Evolutionary conservation across 2,888 invertebrate species (phyloP).

Genomic region (Pyrgus malvae): DNA sequence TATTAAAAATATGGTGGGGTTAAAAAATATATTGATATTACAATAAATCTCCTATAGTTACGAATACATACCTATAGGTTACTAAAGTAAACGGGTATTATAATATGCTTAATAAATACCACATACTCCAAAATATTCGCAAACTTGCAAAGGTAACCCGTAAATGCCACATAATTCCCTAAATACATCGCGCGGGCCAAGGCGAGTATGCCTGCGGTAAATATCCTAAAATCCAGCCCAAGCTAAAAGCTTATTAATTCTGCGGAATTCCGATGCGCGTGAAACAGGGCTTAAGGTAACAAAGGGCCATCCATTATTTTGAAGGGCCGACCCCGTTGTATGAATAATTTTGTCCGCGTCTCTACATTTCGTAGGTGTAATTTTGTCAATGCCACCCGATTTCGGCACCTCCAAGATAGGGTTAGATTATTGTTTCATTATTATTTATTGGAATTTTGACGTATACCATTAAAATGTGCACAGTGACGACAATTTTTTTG

Average conservation of each 20-base stretch:
- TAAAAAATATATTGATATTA: too few species aligned
- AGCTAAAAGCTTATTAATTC: conserved; percentile 66
- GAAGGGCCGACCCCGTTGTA: conserved; percentile 48
- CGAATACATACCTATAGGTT: too few species aligned
- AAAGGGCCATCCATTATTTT: conserved; percentile 61
- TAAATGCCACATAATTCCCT: conserved; percentile 36
- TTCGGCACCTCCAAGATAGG: not conserved
- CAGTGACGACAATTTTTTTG: too few species aligned
- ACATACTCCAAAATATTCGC: conserved; percentile 4
- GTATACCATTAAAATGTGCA: too few species aligned
- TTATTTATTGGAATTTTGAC: too few species aligned
- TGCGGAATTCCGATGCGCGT: conserved; percentile 55
- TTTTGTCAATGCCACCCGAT: conserved; percentile 1
- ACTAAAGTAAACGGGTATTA: too few species aligned
- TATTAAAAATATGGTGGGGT: too few species aligned
- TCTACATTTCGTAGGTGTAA: conserved; percentile 1
- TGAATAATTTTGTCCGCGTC: conserved; percentile 49
- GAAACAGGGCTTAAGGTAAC: conserved; percentile 49
- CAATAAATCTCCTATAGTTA: too few species aligned
- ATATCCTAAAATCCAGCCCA: conserved; percentile 53
- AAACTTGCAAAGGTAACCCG: conserved; percentile 16
- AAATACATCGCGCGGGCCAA: conserved; percentile 44
- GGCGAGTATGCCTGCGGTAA: conserved; percentile 57
- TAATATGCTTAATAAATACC: too few species aligned
- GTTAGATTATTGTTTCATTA: not conserved